Conservation (phyloP, 92 coral and sea anemone genomes). For the Phenganax stokvisi region DNA sequence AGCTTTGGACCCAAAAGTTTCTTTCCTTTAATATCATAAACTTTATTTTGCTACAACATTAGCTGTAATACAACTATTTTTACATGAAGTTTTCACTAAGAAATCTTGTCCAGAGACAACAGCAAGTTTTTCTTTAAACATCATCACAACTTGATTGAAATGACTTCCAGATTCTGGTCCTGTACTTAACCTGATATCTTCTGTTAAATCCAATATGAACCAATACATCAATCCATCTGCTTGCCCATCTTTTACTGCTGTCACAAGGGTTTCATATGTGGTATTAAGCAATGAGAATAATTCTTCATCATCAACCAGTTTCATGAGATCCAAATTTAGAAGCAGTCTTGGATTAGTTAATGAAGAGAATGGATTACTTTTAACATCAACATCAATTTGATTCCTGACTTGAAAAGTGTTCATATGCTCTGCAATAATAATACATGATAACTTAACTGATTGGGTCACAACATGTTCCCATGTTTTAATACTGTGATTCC, state of each 20-base stretch:
- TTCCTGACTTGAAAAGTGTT: constrained; percentile 81
- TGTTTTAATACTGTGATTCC: too few species aligned
- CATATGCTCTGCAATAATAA: constrained; percentile 64
- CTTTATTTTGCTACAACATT: neutral
- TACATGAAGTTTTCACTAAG: constrained; percentile 58
- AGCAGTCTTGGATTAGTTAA: constrained; percentile 54
- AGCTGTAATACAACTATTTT: constrained; percentile 65
- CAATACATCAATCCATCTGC: constrained; percentile 89
- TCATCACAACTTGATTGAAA: constrained; percentile 82
- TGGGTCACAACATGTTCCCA: too few species aligned
- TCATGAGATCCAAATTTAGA: constrained; percentile 60
- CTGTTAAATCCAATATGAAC: constrained; percentile 57
- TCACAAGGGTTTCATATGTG: constrained; percentile 50
- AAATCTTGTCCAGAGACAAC: constrained; percentile 68
- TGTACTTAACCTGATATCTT: constrained; percentile 52
- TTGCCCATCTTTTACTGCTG: constrained; percentile 50
- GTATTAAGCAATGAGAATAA: constrained; percentile 59
- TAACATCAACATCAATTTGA: constrained; percentile 69
- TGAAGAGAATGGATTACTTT: constrained; percentile 53
- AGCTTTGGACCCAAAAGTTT: too few species aligned
- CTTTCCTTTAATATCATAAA: neutral
- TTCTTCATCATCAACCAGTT: constrained; percentile 48
- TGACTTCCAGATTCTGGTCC: constrained; percentile 68
- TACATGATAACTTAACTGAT: constrained; percentile 35
- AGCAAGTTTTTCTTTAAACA: constrained; percentile 53